phyloP scores from a whole-genome alignment of 1,140 invertebrate species.

The Drosophila erecta region DNA sequence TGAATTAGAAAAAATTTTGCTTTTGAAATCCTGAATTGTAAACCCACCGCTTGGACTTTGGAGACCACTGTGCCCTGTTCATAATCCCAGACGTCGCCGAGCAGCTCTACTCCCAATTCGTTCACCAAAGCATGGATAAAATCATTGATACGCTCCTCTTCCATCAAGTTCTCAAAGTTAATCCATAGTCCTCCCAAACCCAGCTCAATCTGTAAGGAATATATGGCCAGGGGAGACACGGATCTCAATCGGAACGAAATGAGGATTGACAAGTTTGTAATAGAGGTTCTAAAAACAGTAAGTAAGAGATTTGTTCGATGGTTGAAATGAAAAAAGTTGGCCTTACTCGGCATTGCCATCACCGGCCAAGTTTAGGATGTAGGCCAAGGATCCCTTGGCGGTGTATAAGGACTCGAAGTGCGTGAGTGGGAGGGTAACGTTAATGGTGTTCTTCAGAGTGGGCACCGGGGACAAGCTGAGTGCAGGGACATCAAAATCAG shows the following conservation, averaged over 20 bases:
- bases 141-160: slow-evolving; percentile 63
- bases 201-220: slow-evolving; percentile 51
- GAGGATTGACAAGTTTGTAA: slow-evolving; percentile 46
- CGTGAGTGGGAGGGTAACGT: slow-evolving; percentile 65
- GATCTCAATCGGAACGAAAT: slow-evolving; percentile 56
- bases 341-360: slow-evolving; percentile 76
- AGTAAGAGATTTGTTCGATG: not conserved
- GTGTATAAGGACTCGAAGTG: slow-evolving; percentile 69
- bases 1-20: not conserved
- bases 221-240: slow-evolving; percentile 42
- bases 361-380: slow-evolving; percentile 69
- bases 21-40: not conserved
- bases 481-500: slow-evolving; percentile 58
- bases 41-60: slow-evolving; percentile 54
- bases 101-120: slow-evolving; percentile 70
- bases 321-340: too few relatives aligned
- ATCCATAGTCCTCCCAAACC: slow-evolving; percentile 60
- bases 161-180: slow-evolving; percentile 68
- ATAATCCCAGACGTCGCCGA: slow-evolving; percentile 68
- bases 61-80: slow-evolving; percentile 42
- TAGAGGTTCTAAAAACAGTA: slow-evolving; percentile 28
- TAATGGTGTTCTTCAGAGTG: slow-evolving; percentile 38
- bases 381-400: slow-evolving; percentile 73
- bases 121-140: slow-evolving; percentile 72
- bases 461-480: slow-evolving; percentile 42